Percentiles rank a stretch among this genome's conserved stretches.
These are phyloP conservation scores for Helicoverpa assulta DNA, from an alignment of 2,888 invertebrate genomes.

Conservation along the genomic window DNA sequence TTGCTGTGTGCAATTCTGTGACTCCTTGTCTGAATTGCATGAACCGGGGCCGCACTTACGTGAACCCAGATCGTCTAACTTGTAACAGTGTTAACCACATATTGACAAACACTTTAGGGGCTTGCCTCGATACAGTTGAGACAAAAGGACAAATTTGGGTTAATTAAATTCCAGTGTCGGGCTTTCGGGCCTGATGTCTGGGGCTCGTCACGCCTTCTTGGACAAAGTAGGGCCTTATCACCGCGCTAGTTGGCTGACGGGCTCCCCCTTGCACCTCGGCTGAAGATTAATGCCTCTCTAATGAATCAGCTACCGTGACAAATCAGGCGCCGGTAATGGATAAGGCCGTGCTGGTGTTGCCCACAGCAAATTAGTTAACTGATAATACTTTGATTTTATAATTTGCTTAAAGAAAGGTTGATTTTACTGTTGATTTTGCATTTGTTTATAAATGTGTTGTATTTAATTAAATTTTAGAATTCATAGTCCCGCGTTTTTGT, in stretches of 20 bases:
- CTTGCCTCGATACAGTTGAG: constrained; percentile 68
- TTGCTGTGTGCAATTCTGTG: constrained; percentile 1
- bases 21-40: constrained; percentile 13
- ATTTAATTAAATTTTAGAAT: background rate
- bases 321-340: constrained; percentile 85
- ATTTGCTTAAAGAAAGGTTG: constrained; percentile 47
- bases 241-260: constrained; percentile 74
- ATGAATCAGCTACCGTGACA: constrained; percentile 88
- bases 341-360: constrained; percentile 81
- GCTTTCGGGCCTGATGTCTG: constrained; percentile 76
- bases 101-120: constrained; percentile 75
- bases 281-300: constrained; percentile 84
- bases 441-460: background rate
- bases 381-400: constrained; percentile 72
- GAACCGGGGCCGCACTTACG: constrained; percentile 17
- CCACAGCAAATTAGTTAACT: constrained; percentile 79
- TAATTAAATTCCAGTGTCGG: constrained; percentile 86
- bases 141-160: constrained; percentile 85
- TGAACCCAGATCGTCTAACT: constrained; percentile 36
- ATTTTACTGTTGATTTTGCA: constrained; percentile 14
- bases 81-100: constrained; percentile 66
- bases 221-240: constrained; percentile 85
- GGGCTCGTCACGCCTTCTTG: constrained; percentile 81
- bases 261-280: constrained; percentile 68
- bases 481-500: background rate